These are phyloP conservation scores for Anser cygnoides DNA, from an alignment of 2,113 vertebrate genomes.

Conservation along the genomic window DNA sequence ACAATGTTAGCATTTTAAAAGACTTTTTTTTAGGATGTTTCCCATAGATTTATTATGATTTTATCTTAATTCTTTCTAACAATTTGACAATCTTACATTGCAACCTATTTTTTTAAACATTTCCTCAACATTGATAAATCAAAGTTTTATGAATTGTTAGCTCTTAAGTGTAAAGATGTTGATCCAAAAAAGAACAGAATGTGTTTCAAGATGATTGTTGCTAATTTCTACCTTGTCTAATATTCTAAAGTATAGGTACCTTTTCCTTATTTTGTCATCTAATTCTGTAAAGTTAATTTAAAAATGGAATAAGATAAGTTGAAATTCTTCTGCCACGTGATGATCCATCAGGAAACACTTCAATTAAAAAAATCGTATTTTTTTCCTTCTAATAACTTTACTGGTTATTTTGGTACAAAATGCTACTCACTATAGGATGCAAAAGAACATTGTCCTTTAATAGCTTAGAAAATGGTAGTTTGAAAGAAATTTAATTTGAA, in stretches of 20 bases:
- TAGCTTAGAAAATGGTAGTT: not conserved
- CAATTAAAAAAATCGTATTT: not conserved
- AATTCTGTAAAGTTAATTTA: not conserved
- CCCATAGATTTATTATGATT: not conserved
- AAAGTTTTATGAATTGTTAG: not conserved
- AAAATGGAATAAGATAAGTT: not conserved
- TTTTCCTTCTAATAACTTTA: too few species aligned
- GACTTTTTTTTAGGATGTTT: not conserved
- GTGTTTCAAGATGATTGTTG: not conserved
- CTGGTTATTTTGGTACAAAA: not conserved
- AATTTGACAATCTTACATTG: not conserved
- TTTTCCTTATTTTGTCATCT: not conserved
- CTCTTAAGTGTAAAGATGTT: not conserved
- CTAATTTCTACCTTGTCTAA: not conserved
- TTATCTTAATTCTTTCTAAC: not conserved
- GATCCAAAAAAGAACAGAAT: not conserved
- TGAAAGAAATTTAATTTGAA: not conserved
- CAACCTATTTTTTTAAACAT: not conserved
- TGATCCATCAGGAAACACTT: not conserved
- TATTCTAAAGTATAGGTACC: not conserved
- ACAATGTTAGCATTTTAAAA: not conserved
- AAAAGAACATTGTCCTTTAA: not conserved
- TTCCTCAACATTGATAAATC: not conserved
- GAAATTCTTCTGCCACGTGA: not conserved
- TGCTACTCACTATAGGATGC: not conserved